These are phyloP conservation scores for Colletes gigas DNA, from an alignment of 1,140 invertebrate genomes.

Conservation along the genomic window DNA sequence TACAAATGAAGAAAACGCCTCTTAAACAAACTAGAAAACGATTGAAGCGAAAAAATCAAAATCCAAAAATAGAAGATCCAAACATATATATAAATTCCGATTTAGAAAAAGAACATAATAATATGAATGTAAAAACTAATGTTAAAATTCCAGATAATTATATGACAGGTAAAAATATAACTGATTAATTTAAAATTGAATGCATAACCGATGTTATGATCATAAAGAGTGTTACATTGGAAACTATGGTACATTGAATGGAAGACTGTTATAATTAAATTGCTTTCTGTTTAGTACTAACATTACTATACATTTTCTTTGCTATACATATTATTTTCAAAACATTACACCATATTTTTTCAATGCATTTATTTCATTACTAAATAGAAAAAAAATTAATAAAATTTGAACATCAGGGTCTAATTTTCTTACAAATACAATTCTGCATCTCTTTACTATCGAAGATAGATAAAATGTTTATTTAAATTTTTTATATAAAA, in stretches of 20 bases:
- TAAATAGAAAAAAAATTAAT: too few relatives aligned
- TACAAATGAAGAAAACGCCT: constrained; percentile 61
- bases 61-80: constrained; percentile 65
- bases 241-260: neutral
- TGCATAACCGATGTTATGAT: constrained; percentile 19
- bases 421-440: too few relatives aligned
- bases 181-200: constrained; percentile 3
- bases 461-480: too few relatives aligned
- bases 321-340: too few relatives aligned
- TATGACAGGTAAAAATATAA: constrained; percentile 72
- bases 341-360: too few relatives aligned
- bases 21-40: constrained; percentile 69
- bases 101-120: constrained; percentile 63
- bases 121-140: constrained; percentile 59
- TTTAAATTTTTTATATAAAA: too few relatives aligned
- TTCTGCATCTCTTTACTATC: too few relatives aligned
- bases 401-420: too few relatives aligned
- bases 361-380: too few relatives aligned
- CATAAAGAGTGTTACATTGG: neutral
- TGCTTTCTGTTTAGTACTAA: too few relatives aligned
- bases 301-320: neutral
- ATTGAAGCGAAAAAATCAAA: constrained; percentile 67
- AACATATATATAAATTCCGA: constrained; percentile 60
- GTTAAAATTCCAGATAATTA: constrained; percentile 79
- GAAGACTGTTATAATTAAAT: neutral